Evolutionary conservation across 2,888 invertebrate genomes (phyloP).

Genomic region (Chloromyia formosa): DNA sequence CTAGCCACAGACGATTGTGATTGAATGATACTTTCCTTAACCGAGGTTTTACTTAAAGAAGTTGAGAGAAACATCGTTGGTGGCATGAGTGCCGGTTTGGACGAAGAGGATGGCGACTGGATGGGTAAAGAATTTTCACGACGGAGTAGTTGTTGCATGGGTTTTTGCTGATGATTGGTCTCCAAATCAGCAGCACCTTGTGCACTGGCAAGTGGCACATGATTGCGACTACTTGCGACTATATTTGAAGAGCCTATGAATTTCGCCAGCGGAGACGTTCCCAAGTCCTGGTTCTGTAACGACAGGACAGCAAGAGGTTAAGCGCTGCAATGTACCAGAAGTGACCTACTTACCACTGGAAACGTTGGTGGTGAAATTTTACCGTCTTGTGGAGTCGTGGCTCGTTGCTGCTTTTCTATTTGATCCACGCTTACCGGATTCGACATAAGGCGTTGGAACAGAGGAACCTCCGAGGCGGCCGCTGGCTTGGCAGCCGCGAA

Average conservation of each 20-base stretch:
- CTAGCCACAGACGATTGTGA: conserved; percentile 30
- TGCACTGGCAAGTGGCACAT: conserved; percentile 52
- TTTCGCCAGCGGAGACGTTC: conserved; percentile 68
- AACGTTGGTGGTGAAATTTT: conserved; percentile 58
- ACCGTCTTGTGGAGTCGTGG: conserved; percentile 74
- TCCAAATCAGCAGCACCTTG: conserved; percentile 41
- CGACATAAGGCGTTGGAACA: conserved; percentile 82
- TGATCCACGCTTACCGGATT: conserved; percentile 77
- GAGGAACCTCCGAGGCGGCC: conserved; percentile 69
- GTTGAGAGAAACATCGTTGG: conserved; percentile 84
- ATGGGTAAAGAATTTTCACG: conserved; percentile 38
- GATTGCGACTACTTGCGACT: conserved; percentile 63
- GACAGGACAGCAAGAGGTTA: not conserved
- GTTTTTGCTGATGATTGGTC: conserved; percentile 33
- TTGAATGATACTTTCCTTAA: conserved; percentile 32
- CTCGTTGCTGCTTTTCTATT: conserved; percentile 87
- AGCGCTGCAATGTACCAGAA: no score
- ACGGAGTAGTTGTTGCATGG: conserved; percentile 46
- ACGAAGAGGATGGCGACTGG: conserved; percentile 58
- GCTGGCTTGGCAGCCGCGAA: conserved; percentile 71
- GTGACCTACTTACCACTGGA: conserved; percentile 9
- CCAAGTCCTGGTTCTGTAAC: conserved; percentile 58
- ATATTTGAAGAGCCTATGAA: conserved; percentile 66
- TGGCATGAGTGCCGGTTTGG: conserved; percentile 82
- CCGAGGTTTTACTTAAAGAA: conserved; percentile 60